These are phyloP conservation scores for Coptodon rendalli DNA, from an alignment of 2,113 vertebrate species.

Conservation along the genomic window DNA sequence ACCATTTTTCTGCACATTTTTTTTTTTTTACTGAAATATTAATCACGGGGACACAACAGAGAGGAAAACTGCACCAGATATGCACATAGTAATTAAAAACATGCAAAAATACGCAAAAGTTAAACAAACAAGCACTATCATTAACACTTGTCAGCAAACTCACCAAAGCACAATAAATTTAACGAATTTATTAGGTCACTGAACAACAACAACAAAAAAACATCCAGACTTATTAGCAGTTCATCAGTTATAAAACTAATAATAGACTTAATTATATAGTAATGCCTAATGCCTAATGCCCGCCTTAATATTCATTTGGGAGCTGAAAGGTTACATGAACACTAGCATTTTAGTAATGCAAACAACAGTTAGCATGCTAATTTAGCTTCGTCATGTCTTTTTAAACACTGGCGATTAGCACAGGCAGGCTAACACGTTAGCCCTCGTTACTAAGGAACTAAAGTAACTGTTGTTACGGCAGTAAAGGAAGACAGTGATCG, in stretches of 20 bases:
- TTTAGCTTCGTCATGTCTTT: background rate
- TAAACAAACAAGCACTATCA: background rate
- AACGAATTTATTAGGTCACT: background rate
- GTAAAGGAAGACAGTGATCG: background rate
- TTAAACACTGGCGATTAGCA: background rate
- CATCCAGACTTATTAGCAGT: background rate
- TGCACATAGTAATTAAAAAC: background rate
- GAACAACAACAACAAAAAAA: background rate
- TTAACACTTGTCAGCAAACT: background rate
- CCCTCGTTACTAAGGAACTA: too few species aligned
- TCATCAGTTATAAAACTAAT: background rate
- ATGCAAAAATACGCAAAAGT: background rate
- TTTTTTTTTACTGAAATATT: background rate
- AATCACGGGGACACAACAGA: background rate
- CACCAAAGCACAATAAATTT: background rate
- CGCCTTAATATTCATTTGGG: background rate
- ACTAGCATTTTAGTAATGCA: background rate
- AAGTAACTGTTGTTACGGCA: background rate
- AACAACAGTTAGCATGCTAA: background rate
- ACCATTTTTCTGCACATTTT: background rate
- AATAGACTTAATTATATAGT: background rate
- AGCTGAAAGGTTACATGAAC: background rate
- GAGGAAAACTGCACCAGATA: background rate
- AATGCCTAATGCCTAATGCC: background rate
- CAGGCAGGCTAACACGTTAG: background rate